Conservation (phyloP, 2,888 invertebrate species). For the Danaus chrysippus region DNA sequence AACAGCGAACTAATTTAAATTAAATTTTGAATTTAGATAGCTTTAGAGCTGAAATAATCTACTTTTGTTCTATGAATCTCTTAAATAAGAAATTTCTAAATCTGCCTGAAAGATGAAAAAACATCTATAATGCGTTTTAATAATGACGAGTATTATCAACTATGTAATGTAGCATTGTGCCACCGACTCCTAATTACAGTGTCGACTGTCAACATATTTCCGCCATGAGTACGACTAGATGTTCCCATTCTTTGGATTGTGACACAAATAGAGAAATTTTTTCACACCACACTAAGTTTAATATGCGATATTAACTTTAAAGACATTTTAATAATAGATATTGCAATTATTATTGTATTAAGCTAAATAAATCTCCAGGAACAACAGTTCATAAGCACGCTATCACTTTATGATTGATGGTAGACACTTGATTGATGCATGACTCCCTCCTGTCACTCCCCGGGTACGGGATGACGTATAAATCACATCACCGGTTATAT, state of each 20-base stretch:
- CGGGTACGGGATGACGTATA: constrained; percentile 28
- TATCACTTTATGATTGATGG: constrained; percentile 40
- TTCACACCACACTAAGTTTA: neutral
- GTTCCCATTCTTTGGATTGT: constrained; percentile 23
- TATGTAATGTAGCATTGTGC: constrained; percentile 33
- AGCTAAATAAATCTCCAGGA: constrained; percentile 24
- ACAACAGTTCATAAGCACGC: constrained; percentile 39
- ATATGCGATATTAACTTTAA: neutral
- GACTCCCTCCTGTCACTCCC: constrained; percentile 24
- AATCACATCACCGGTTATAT: constrained; percentile 21
- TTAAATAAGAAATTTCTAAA: neutral
- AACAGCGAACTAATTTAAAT: no score
- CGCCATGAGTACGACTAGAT: constrained; percentile 15
- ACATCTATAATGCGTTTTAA: constrained; percentile 5
- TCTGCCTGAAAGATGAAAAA: neutral
- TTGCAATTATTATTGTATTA: neutral
- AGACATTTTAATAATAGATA: neutral
- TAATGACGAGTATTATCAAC: constrained; percentile 33
- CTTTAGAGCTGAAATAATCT: no score
- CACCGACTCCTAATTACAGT: constrained; percentile 36
- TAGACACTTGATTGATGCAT: constrained; percentile 33
- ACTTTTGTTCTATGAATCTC: no score
- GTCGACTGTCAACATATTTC: constrained; percentile 30
- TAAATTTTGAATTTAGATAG: no score
- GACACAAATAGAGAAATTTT: constrained; percentile 19